Evolutionary conservation across 2,113 vertebrate species (phyloP).

Genomic region (Callospermophilus lateralis): DNA sequence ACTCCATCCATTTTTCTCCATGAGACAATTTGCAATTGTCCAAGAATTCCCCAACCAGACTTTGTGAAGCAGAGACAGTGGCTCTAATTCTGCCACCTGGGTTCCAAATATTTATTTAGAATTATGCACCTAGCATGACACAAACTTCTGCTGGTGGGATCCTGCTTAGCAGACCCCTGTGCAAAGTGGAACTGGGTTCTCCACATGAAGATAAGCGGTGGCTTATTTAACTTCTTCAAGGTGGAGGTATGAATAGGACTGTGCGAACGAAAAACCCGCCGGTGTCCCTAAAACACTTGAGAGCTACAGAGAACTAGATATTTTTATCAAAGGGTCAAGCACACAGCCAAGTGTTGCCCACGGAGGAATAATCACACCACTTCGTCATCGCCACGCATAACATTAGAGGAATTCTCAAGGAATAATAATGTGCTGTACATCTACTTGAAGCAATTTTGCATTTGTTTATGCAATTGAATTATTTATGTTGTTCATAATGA

Average conservation of each 20-base stretch:
- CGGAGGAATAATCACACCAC: background rate
- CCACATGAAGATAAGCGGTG: background rate
- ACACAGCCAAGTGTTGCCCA: background rate
- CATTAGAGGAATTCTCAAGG: slow-evolving; percentile 36
- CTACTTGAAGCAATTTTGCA: slow-evolving; percentile 51
- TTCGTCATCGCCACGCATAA: background rate
- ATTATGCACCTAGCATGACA: background rate
- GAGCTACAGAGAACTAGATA: background rate
- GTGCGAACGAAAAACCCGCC: background rate
- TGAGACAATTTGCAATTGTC: background rate
- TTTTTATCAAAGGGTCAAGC: slow-evolving; percentile 20
- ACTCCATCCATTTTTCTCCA: background rate
- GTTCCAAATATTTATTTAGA: slow-evolving; percentile 3
- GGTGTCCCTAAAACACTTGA: background rate
- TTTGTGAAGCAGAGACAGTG: background rate
- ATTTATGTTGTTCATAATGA: slow-evolving; percentile 70
- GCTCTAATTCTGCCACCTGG: background rate
- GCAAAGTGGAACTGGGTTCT: background rate
- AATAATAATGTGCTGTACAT: background rate
- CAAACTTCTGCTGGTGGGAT: background rate
- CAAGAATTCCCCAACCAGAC: background rate
- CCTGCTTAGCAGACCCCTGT: background rate
- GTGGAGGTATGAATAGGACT: background rate
- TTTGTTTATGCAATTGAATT: slow-evolving; percentile 77
- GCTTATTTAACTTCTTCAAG: background rate